Conservation (phyloP, 2,797 vertebrate genomes). For the Anomalospiza imberbis region DNA sequence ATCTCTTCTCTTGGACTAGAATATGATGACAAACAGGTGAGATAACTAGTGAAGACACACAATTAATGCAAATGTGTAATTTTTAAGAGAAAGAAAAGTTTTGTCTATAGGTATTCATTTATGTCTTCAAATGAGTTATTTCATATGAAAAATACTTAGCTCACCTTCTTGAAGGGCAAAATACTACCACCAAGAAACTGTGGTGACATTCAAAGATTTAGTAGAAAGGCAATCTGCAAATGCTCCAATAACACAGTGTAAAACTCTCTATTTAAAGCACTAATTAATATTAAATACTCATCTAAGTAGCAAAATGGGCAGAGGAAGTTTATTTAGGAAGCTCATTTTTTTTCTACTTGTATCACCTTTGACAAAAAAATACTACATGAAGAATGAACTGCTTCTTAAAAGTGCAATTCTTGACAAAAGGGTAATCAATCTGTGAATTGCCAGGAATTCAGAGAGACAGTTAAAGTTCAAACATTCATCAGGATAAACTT, state of each 20-base stretch:
- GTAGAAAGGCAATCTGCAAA: not conserved
- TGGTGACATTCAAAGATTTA: not conserved
- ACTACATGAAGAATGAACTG: not conserved
- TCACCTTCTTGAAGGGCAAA: not conserved
- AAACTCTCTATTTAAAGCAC: not conserved
- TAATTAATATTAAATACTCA: not conserved
- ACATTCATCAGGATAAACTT: not conserved
- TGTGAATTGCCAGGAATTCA: not conserved
- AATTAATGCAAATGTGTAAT: not conserved
- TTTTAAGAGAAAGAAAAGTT: not conserved
- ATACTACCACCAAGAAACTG: not conserved
- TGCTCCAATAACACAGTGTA: not conserved
- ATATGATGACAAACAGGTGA: not conserved
- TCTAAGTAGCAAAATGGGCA: not conserved
- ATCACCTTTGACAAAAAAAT: not conserved
- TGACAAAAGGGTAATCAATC: not conserved
- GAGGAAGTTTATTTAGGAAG: not conserved
- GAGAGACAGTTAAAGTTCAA: not conserved
- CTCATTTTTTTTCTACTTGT: not conserved
- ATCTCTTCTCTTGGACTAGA: not conserved
- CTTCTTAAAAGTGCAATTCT: not conserved
- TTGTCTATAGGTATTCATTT: not conserved
- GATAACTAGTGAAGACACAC: not conserved
- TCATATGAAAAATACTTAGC: not conserved
- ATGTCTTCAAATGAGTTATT: not conserved